Conservation (phyloP, 2,888 invertebrate genomes). For the Xestia xanthographa region DNA sequence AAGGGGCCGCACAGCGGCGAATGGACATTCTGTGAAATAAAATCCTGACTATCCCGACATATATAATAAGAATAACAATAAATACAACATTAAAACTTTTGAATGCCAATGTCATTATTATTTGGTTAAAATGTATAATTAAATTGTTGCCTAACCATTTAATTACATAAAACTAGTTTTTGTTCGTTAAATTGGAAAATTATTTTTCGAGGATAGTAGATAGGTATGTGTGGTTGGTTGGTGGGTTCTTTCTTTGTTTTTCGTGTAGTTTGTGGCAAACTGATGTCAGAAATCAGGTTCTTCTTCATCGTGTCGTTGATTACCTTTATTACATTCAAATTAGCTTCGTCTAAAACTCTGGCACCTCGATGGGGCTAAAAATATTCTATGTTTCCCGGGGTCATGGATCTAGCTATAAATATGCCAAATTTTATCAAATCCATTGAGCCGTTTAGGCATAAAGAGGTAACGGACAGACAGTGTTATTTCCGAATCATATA, state of each 20-base stretch:
- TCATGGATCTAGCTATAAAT: neutral
- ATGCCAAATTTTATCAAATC: neutral
- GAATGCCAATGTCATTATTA: neutral
- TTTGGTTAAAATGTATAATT: neutral
- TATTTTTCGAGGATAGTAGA: too few species aligned
- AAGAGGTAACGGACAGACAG: neutral
- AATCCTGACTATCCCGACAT: too few species aligned
- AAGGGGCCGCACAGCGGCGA: too few species aligned
- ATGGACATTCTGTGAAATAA: too few species aligned
- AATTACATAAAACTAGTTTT: too few species aligned
- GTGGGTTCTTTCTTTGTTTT: neutral
- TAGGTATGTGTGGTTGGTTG: neutral
- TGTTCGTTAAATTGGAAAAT: too few species aligned
- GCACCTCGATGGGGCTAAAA: neutral
- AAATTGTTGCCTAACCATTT: neutral
- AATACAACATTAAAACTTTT: neutral
- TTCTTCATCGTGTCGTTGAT: too few species aligned
- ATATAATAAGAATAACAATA: neutral
- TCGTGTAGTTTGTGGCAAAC: too few species aligned
- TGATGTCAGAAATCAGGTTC: too few species aligned
- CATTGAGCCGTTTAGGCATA: neutral
- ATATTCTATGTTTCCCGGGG: too few species aligned
- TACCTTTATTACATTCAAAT: too few species aligned
- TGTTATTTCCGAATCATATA: neutral
- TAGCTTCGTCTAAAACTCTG: neutral